Evolutionary conservation across 2,888 invertebrate genomes (phyloP), one percentile per base, ranked within the genome.

Genomic region (Meteorus colon): DNA sequence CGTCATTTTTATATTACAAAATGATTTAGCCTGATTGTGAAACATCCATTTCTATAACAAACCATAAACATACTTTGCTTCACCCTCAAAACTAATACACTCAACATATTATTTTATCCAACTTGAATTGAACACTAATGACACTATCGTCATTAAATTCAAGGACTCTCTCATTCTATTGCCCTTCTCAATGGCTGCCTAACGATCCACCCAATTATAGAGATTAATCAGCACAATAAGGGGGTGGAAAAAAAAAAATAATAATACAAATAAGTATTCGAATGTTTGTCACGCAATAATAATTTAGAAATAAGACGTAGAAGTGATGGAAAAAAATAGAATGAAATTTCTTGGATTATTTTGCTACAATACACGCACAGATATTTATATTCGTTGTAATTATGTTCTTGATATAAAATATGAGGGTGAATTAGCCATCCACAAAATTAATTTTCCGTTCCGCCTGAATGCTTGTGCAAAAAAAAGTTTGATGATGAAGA

Each of bases 191-290:
- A 55, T 55, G 19, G 55, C 19, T 55, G 55, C 65, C 74, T 69
- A 78, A 69, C 74, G 78, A 76, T 78, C 72, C 74, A 74, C 76
- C 73, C 76, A 78, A 78, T 78, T 78, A 41, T 12, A 76, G 72
- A 65, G 74, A 73, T 78, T 78, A 74, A 76, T 78, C 76, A 76
- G 76, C 19, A 55, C 55, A 55, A 55, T n/a, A 19, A 19, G 55
- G 55, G 19, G n/a, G 55, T 6, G n/a, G 2, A 19, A 55, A 10
- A 24, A 14, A 48, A 48, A 48, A 8, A 19, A 55, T 0, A 19
- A 55, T 55, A 55, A 55, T 55, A 55, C n/a, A 4, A 6, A 55
- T 55, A 55, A 19, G 1, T 1, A 24, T 19, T 4, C 41, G 19
- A 55, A 55, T 55, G 55, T 1, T 6, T 55, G 19, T 55, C 55